phyloP scores from a whole-genome alignment of 2,113 vertebrate genomes.

The Ochotona princeps region DNA sequence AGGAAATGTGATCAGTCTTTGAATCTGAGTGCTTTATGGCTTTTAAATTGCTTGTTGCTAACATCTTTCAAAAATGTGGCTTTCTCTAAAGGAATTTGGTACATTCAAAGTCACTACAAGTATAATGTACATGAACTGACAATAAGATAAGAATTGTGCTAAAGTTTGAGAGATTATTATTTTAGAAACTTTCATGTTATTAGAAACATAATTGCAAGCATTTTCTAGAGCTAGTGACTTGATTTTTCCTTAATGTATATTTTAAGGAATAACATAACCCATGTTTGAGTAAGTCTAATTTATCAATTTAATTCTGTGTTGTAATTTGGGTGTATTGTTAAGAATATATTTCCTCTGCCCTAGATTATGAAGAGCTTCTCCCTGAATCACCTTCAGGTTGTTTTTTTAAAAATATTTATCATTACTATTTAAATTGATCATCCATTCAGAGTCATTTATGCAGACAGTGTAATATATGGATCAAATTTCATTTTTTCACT shows the following conservation, averaged over 20 bases:
- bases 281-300: not conserved
- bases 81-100: not conserved
- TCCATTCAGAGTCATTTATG: not conserved
- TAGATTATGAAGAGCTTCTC: not conserved
- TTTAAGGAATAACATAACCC: slow-evolving; percentile 9
- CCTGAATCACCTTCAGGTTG: not conserved
- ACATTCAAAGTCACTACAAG: not conserved
- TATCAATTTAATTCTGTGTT: not conserved
- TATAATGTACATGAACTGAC: not conserved
- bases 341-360: not conserved
- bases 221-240: not conserved
- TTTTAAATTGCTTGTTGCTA: too few relatives aligned
- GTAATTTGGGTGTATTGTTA: not conserved
- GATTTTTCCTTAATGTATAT: not conserved
- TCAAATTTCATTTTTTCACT: not conserved
- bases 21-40: too few relatives aligned
- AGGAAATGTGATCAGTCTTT: not conserved
- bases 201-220: not conserved
- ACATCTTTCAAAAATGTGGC: not conserved
- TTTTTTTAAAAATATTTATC: too few relatives aligned
- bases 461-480: not conserved
- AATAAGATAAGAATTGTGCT: not conserved
- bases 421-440: not conserved
- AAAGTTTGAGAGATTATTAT: not conserved
- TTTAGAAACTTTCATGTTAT: not conserved